Percentiles rank a stretch among this genome's conserved stretches.
Evolutionary conservation across 2,888 invertebrate genomes (phyloP).

Genomic region (Ceramica pisi): DNA sequence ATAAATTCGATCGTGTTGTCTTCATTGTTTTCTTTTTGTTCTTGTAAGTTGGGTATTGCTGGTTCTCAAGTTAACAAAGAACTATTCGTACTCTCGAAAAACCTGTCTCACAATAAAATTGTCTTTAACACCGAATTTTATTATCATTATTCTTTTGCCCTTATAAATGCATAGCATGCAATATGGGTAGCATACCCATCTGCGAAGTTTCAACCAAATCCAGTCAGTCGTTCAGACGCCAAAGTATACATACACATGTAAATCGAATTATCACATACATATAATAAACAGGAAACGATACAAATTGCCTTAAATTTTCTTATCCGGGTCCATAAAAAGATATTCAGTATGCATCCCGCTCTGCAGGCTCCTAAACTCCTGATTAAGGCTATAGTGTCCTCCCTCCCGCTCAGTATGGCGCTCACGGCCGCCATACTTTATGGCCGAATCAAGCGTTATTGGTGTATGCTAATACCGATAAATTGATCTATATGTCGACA

Average conservation of each 20-base stretch:
- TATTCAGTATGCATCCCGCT: conserved; percentile 9
- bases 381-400: conserved; percentile 12
- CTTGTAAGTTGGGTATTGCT: neutral
- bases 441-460: conserved; percentile 47
- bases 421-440: conserved; percentile 34
- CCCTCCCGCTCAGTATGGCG: conserved; percentile 19
- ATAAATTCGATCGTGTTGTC: conserved; percentile 1
- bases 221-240: too few species aligned
- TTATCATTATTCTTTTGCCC: neutral
- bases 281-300: neutral
- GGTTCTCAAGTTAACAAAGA: conserved; percentile 8
- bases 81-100: neutral
- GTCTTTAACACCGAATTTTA: neutral
- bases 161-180: too few species aligned
- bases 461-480: conserved; percentile 40
- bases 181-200: too few species aligned
- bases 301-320: neutral
- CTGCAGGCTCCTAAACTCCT: neutral
- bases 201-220: too few species aligned
- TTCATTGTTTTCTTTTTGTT: conserved; percentile 2
- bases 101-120: neutral
- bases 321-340: neutral
- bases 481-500: conserved; percentile 47
- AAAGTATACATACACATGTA: too few species aligned
- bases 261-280: too few species aligned